phyloP scores from a whole-genome alignment of 2,888 invertebrate genomes.

The Drosophila lacicola region DNA sequence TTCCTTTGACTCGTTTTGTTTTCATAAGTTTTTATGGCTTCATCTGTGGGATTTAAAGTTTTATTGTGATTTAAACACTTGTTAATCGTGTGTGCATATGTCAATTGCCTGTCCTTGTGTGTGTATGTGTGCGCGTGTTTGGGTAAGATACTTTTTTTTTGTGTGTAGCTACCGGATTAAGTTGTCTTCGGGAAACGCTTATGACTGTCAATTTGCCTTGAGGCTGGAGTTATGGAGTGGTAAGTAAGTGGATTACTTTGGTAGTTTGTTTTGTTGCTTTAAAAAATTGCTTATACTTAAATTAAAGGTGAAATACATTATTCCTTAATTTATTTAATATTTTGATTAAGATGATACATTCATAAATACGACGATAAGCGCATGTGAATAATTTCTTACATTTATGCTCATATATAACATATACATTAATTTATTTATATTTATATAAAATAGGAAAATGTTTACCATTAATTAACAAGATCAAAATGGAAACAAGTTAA shows the following conservation, averaged over 20 bases:
- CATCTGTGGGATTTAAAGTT: slow-evolving; percentile 80
- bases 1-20: slow-evolving; percentile 52
- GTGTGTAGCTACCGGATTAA: slow-evolving; percentile 55
- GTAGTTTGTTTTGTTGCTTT: neutral
- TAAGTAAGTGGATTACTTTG: neutral
- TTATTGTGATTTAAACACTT: slow-evolving; percentile 82
- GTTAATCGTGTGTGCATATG: slow-evolving; percentile 80
- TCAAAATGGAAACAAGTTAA: too few relatives aligned
- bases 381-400: too few relatives aligned
- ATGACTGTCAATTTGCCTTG: slow-evolving; percentile 30
- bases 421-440: too few relatives aligned
- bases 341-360: too few relatives aligned
- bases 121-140: slow-evolving; percentile 24
- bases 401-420: too few relatives aligned
- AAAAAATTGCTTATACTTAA: neutral
- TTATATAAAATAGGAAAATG: too few relatives aligned
- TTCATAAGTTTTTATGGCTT: slow-evolving; percentile 78
- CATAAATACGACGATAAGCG: too few relatives aligned
- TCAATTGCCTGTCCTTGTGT: slow-evolving; percentile 61
- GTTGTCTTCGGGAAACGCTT: slow-evolving; percentile 41
- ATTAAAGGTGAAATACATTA: too few relatives aligned
- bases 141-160: slow-evolving; percentile 16
- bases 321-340: too few relatives aligned
- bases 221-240: neutral
- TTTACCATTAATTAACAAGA: too few relatives aligned